Percentiles rank a stretch among this genome's conserved stretches.
Evolutionary conservation across 2,888 invertebrate species (phyloP).

Genomic region (Drosophila diplacantha): DNA sequence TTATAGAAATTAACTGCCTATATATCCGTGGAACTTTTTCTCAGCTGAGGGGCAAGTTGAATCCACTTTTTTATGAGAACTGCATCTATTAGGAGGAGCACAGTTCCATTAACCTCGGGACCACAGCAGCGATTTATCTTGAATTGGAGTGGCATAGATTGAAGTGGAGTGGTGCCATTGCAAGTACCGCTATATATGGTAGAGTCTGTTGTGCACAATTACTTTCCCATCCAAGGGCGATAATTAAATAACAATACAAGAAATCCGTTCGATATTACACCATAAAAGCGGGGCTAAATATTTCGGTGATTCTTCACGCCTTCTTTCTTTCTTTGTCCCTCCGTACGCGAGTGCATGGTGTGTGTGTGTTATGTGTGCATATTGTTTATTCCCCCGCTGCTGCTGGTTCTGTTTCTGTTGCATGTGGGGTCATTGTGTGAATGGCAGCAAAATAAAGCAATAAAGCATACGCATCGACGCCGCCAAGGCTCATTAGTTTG

Average conservation of each 20-base stretch:
- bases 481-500: slow-evolving; percentile 71
- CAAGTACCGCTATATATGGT: slow-evolving; percentile 15
- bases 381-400: slow-evolving; percentile 27
- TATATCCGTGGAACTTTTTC: background rate
- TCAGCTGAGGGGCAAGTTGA: background rate
- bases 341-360: background rate
- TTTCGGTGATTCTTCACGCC: slow-evolving; percentile 48
- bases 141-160: slow-evolving; percentile 14
- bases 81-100: slow-evolving; percentile 9
- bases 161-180: slow-evolving; percentile 21
- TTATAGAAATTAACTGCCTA: background rate
- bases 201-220: slow-evolving; percentile 18
- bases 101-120: slow-evolving; percentile 32
- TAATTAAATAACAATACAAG: slow-evolving; percentile 44
- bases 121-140: slow-evolving; percentile 37
- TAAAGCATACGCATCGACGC: slow-evolving; percentile 54
- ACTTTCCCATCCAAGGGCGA: slow-evolving; percentile 29
- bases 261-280: slow-evolving; percentile 44
- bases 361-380: slow-evolving; percentile 11
- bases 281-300: slow-evolving; percentile 23
- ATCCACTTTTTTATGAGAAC: slow-evolving; percentile 4
- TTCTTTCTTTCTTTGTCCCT: slow-evolving; percentile 10
- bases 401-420: slow-evolving; percentile 34
- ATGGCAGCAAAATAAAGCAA: slow-evolving; percentile 65
- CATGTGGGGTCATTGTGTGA: slow-evolving; percentile 71